These are phyloP conservation scores for Myotis davidii DNA, from an alignment of 2,113 vertebrate species.

Conservation along the genomic window DNA sequence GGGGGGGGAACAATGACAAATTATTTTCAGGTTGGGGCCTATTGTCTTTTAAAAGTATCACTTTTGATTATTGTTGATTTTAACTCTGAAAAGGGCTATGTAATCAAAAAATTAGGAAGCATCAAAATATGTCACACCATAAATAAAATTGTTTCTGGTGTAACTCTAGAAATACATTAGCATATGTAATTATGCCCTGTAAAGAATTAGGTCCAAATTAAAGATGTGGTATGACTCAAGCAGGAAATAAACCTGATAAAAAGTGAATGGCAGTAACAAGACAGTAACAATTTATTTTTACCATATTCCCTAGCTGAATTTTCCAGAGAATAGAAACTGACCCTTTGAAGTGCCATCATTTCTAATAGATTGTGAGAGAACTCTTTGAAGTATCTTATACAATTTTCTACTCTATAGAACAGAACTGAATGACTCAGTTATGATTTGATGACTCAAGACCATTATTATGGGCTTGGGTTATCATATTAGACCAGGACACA, in stretches of 20 bases:
- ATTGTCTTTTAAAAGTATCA: not conserved
- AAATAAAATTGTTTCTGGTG: not conserved
- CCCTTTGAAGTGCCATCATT: not conserved
- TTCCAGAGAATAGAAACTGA: not conserved
- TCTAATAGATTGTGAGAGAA: not conserved
- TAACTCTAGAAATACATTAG: slow-evolving; percentile 15
- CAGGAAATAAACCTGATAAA: slow-evolving; percentile 20
- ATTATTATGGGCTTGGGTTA: not conserved
- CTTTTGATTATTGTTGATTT: slow-evolving; percentile 26
- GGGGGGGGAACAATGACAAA: not conserved
- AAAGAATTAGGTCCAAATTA: slow-evolving; percentile 29
- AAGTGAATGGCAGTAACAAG: not conserved
- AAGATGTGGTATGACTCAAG: not conserved
- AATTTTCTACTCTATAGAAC: not conserved
- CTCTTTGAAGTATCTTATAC: not conserved
- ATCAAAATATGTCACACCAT: not conserved
- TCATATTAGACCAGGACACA: not conserved
- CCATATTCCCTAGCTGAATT: not conserved
- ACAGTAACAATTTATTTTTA: not conserved
- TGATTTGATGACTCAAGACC: not conserved
- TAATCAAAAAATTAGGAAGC: not conserved
- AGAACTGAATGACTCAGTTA: not conserved
- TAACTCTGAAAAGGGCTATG: slow-evolving; percentile 6
- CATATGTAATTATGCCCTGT: not conserved
- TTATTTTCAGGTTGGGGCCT: not conserved